phyloP scores from a whole-genome alignment of 2,797 vertebrate genomes.

The Spheniscus humboldti region DNA sequence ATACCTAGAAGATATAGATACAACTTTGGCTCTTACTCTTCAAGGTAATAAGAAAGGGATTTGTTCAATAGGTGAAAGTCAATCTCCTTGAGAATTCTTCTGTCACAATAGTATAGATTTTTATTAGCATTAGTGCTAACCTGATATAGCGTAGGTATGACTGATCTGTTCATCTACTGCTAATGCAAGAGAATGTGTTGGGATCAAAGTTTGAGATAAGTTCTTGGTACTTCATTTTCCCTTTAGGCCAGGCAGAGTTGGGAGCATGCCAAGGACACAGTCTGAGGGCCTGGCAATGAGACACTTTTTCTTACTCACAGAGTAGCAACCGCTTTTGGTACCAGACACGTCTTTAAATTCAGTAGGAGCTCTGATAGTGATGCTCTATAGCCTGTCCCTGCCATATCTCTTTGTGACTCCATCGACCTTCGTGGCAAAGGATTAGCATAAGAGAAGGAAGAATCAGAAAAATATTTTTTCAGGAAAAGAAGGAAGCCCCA shows the following conservation, averaged over 20 bases:
- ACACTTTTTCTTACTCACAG: conserved; percentile 7
- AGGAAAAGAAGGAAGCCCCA: neutral
- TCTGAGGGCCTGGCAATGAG: neutral
- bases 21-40: neutral
- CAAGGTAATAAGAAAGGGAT: neutral
- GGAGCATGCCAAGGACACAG: conserved; percentile 29
- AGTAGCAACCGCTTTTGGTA: neutral
- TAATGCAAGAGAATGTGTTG: conserved; percentile 18
- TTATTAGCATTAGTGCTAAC: conserved; percentile 25
- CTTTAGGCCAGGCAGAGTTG: neutral
- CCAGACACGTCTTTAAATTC: neutral
- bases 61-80: conserved; percentile 2
- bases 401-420: neutral
- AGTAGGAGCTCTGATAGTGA: neutral
- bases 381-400: neutral
- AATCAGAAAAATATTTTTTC: neutral
- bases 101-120: conserved; percentile 34
- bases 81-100: conserved; percentile 35
- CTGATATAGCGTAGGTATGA: conserved; percentile 7
- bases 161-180: conserved; percentile 35
- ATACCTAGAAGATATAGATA: neutral
- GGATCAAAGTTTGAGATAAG: conserved; percentile 15
- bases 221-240: conserved; percentile 33
- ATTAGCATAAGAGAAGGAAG: conserved; percentile 10
- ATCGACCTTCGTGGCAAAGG: neutral